Evolutionary conservation across 2,797 vertebrate genomes (phyloP).

Genomic region (Pempheris klunzingeri): DNA sequence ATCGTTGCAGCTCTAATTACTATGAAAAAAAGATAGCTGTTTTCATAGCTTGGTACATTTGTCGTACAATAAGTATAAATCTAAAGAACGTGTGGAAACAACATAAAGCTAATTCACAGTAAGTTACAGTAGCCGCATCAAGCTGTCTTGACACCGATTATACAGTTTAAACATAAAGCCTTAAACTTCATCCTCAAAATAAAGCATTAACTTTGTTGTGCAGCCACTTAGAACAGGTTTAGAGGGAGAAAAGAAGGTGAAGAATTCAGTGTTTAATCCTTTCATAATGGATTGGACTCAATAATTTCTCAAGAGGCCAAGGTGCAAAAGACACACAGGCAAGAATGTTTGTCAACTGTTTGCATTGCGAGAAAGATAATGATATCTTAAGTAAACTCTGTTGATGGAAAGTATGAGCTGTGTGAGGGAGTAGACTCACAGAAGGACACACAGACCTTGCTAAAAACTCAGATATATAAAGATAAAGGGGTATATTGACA

Average conservation of each 20-base stretch:
- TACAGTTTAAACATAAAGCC: slow-evolving; percentile 39
- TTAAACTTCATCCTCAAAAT: slow-evolving; percentile 37
- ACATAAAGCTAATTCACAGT: not conserved
- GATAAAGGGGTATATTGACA: slow-evolving; percentile 35
- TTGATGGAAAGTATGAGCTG: slow-evolving; percentile 42
- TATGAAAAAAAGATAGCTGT: not conserved
- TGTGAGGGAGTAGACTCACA: slow-evolving; percentile 17
- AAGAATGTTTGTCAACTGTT: slow-evolving; percentile 57
- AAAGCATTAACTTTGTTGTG: slow-evolving; percentile 36
- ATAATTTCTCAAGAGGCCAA: slow-evolving; percentile 58
- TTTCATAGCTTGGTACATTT: not conserved
- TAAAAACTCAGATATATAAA: slow-evolving; percentile 7
- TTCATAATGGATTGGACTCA: slow-evolving; percentile 57
- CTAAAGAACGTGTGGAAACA: not conserved
- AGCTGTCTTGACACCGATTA: slow-evolving; percentile 37
- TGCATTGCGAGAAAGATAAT: slow-evolving; percentile 56
- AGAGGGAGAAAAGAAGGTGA: slow-evolving; percentile 56
- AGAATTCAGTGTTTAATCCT: slow-evolving; percentile 69
- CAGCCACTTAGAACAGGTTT: slow-evolving; percentile 35
- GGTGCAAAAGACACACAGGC: slow-evolving; percentile 49
- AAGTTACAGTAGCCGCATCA: not conserved
- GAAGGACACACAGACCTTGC: slow-evolving; percentile 51
- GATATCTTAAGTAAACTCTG: slow-evolving; percentile 76
- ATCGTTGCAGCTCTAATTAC: not conserved
- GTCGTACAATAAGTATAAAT: not conserved